Evolutionary conservation across 2,888 invertebrate species (phyloP).

Genomic region (Parelbella ahira): DNA sequence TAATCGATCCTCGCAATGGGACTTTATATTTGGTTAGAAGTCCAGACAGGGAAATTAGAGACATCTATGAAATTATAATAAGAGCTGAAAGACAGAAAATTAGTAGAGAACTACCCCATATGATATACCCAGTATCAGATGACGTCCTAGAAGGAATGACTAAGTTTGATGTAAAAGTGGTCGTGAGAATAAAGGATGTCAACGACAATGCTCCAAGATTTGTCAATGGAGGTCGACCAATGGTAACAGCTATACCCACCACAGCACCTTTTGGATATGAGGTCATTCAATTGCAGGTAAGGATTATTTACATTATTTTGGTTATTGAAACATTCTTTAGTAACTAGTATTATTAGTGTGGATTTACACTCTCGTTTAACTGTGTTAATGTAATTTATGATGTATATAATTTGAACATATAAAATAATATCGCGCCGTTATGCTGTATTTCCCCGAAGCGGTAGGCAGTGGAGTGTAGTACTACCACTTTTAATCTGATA

Average conservation of each 20-base stretch:
- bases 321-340: too few relatives aligned
- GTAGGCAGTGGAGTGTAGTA: too few relatives aligned
- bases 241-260: constrained; percentile 90
- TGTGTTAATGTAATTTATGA: too few relatives aligned
- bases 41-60: constrained; percentile 87
- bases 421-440: too few relatives aligned
- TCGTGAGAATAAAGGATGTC: constrained; percentile 88
- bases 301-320: too few relatives aligned
- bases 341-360: too few relatives aligned
- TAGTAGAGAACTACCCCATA: constrained; percentile 85
- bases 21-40: constrained; percentile 86
- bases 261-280: constrained; percentile 91
- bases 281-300: constrained; percentile 86
- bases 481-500: too few relatives aligned
- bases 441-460: too few relatives aligned
- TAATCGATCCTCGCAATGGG: constrained; percentile 88
- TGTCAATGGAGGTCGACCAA: constrained; percentile 86
- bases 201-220: constrained; percentile 93
- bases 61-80: constrained; percentile 81
- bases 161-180: constrained; percentile 89
- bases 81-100: constrained; percentile 78
- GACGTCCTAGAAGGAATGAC: constrained; percentile 86
- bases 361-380: too few relatives aligned
- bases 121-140: constrained; percentile 88
- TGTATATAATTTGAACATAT: too few relatives aligned